Base-by-base conservation (phyloP, 2,113 vertebrate genomes). In the Phrynosoma blainvillii region DNA sequence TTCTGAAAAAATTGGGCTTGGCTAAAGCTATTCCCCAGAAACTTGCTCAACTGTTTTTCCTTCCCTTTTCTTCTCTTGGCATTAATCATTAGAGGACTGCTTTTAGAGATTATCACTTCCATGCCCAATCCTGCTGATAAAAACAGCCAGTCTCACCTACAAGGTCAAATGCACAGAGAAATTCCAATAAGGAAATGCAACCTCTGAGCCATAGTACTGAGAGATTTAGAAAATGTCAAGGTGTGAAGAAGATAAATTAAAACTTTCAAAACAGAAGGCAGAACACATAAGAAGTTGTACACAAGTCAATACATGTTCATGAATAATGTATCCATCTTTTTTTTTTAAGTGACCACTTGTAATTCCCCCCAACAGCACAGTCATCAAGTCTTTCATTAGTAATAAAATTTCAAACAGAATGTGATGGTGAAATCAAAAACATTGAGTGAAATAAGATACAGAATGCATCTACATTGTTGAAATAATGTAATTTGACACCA, bases 111-210 rank as follows among this genome's bases (percentile, higher is more conserved):
- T 78, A 91, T 32, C 70, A 85, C 86, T 89, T 86, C 92, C 89
- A 89, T 88, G 85, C 40, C 87, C 92, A 87, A 74, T 89, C 82
- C 89, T 83, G 54, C 79, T 86, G 77, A 87, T 70, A 81, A 65
- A 93, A 88, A 77, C 21, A 82, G 70, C n/a, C 84, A 90, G 89
- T 66, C 88, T 65, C 40, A 32, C 78, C 89, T 84, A 88, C 91
- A 92, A 95, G 93, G 93, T 93, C 91, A 94, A 91, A 80, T 3
- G 27, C 54, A n/a, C 70, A 82, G 65, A 68, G 83, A 79, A 93
- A 70, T 42, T 82, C 88, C 86, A 87, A 5, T 4, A 79, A 91
- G 62, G 84, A 71, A 65, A 85, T 82, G 90, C 56, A 93, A 47
- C 12, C 79, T 85, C 36, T 1, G 11, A 90, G 85, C 77, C 6